Percentiles rank a stretch among this genome's conserved stretches.
Conservation (phyloP, 2,797 vertebrate genomes). For the Anguilla megastoma region DNA sequence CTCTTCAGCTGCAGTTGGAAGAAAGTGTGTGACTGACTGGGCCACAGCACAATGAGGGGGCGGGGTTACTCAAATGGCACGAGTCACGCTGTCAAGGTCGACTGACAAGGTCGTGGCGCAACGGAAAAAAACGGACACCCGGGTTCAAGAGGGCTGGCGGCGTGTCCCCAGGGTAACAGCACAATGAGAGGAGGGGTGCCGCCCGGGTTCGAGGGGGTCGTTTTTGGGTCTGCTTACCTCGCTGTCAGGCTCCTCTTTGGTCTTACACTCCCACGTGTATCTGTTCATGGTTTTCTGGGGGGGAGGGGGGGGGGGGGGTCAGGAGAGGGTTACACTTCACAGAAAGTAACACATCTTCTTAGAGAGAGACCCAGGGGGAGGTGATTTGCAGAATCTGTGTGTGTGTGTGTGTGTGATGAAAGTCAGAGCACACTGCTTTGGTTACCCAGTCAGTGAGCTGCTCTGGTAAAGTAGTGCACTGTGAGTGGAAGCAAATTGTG, state of each 20-base stretch:
- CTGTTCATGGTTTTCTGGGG: constrained; percentile 69
- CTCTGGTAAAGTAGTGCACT: background rate
- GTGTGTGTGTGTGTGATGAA: background rate
- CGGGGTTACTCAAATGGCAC: background rate
- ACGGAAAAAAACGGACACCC: constrained; percentile 11
- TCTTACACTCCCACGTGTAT: constrained; percentile 76
- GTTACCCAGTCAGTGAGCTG: background rate
- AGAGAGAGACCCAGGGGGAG: constrained; percentile 29
- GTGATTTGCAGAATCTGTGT: background rate
- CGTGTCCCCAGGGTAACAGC: constrained; percentile 42
- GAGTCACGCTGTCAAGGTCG: background rate
- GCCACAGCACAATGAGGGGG: background rate
- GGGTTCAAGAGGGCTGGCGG: constrained; percentile 32
- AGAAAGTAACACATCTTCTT: constrained; percentile 26
- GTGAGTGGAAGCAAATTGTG: background rate
- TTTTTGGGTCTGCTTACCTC: constrained; percentile 66
- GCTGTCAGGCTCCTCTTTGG: constrained; percentile 64
- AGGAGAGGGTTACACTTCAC: constrained; percentile 50
- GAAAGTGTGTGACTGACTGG: constrained; percentile 11
- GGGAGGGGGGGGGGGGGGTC: constrained; percentile 54
- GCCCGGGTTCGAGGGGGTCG: constrained; percentile 35
- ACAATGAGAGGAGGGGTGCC: constrained; percentile 45
- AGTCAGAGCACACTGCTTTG: background rate
- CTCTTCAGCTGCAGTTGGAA: background rate
- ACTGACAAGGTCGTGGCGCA: constrained; percentile 6